Conservation (phyloP, 2,888 invertebrate species). For the Falcaria lacertinaria region DNA sequence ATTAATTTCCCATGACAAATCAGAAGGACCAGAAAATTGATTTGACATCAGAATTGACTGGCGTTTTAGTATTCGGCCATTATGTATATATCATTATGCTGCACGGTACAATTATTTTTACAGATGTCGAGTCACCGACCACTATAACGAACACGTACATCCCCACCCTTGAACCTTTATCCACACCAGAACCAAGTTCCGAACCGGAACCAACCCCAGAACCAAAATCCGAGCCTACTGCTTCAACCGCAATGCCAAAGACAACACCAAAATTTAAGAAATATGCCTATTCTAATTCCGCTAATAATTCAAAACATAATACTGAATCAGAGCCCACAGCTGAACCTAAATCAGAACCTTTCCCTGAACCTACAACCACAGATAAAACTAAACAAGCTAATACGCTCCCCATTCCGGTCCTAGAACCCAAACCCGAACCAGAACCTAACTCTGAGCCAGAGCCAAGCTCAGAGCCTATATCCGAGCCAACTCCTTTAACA, state of each 20-base stretch:
- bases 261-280: slow-evolving; percentile 18
- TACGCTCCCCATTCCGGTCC: slow-evolving; percentile 16
- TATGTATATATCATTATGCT: slow-evolving; percentile 46
- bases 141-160: slow-evolving; percentile 28
- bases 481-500: slow-evolving; percentile 29
- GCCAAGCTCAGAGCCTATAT: slow-evolving; percentile 52
- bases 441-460: slow-evolving; percentile 33
- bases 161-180: slow-evolving; percentile 23
- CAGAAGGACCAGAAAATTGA: too few species aligned
- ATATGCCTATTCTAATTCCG: too few species aligned
- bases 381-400: too few species aligned
- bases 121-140: slow-evolving; percentile 73
- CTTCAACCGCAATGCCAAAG: not conserved
- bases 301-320: slow-evolving; percentile 24
- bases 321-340: slow-evolving; percentile 24
- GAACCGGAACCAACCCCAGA: slow-evolving; percentile 28
- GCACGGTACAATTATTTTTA: slow-evolving; percentile 71
- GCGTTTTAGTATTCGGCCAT: too few species aligned
- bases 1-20: too few species aligned
- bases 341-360: slow-evolving; percentile 48
- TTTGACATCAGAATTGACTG: too few species aligned
- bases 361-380: slow-evolving; percentile 33
- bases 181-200: slow-evolving; percentile 21
- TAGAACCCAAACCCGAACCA: slow-evolving; percentile 53
- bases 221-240: slow-evolving; percentile 21